Conservation (phyloP, 2,113 vertebrate species). For the Blennius ocellaris region DNA sequence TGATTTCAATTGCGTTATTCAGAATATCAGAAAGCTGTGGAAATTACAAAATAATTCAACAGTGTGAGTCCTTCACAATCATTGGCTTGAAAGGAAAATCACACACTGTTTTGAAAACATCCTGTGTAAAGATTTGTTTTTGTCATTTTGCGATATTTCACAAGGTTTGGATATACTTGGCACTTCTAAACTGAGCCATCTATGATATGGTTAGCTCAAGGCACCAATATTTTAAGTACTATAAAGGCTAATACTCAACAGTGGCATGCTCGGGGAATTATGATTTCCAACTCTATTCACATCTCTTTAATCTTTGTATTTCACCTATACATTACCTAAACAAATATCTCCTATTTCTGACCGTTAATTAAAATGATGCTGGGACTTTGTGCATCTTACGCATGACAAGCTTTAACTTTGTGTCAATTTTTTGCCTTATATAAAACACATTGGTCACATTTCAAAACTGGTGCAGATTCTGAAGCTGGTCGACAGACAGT, state of each 20-base stretch:
- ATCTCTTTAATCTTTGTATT: neutral
- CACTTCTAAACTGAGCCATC: constrained; percentile 7
- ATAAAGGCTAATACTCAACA: neutral
- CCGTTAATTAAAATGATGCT: neutral
- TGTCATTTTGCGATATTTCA: constrained; percentile 9
- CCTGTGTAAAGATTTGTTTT: neutral
- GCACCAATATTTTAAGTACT: constrained; percentile 7
- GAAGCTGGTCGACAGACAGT: neutral
- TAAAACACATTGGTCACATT: neutral
- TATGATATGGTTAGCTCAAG: neutral
- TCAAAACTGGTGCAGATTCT: neutral
- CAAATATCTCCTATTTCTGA: neutral
- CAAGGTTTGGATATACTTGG: constrained; percentile 12
- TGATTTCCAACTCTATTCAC: too few relatives aligned
- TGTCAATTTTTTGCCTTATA: too few relatives aligned
- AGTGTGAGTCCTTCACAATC: neutral
- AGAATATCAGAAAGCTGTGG: constrained; percentile 5
- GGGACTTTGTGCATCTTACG: neutral
- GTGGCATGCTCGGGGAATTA: too few relatives aligned
- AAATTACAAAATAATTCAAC: constrained; percentile 10
- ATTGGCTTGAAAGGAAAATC: constrained; percentile 1
- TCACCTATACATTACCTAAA: neutral
- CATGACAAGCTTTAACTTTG: too few relatives aligned
- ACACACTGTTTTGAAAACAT: neutral
- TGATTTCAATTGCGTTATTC: constrained; percentile 54